A percentile compares a stretch with the other conserved stretches of the same genome.
Evolutionary conservation across 2,113 vertebrate species (phyloP).

Genomic region (Conger conger): DNA sequence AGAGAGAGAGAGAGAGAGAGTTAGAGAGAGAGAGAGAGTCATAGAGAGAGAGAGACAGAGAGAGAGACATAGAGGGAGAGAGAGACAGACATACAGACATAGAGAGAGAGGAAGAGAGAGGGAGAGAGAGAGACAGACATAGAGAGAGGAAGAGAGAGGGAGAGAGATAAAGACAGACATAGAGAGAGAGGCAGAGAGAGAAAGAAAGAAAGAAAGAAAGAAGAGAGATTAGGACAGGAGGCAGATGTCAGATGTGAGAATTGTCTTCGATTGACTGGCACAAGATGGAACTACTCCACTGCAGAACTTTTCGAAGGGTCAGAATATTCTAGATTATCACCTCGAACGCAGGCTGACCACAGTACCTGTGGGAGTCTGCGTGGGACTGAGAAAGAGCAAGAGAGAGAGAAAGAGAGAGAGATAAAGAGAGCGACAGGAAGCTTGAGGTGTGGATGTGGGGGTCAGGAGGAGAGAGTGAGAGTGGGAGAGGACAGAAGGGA

Average conservation of each 20-base stretch:
- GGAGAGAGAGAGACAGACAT: conserved; percentile 24
- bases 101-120: not conserved
- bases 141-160: conserved; percentile 1
- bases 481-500: conserved; percentile 18
- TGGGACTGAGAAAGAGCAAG: conserved; percentile 12
- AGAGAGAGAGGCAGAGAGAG: conserved; percentile 29
- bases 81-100: too few species aligned
- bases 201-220: conserved; percentile 31
- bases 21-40: not conserved
- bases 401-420: conserved; percentile 23
- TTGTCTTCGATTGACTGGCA: not conserved
- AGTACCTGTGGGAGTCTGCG: not conserved
- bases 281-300: not conserved
- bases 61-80: not conserved
- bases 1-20: conserved; percentile 42
- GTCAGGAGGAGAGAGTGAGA: conserved; percentile 25
- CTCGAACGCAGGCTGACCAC: not conserved
- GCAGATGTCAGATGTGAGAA: not conserved
- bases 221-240: not conserved
- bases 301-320: not conserved
- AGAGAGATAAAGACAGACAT: not conserved
- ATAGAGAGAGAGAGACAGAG: conserved; percentile 22
- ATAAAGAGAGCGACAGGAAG: conserved; percentile 24
- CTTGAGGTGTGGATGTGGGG: not conserved
- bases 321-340: not conserved